Conservation (phyloP, 2,797 vertebrate genomes). For the Macrochelys suwanniensis region DNA sequence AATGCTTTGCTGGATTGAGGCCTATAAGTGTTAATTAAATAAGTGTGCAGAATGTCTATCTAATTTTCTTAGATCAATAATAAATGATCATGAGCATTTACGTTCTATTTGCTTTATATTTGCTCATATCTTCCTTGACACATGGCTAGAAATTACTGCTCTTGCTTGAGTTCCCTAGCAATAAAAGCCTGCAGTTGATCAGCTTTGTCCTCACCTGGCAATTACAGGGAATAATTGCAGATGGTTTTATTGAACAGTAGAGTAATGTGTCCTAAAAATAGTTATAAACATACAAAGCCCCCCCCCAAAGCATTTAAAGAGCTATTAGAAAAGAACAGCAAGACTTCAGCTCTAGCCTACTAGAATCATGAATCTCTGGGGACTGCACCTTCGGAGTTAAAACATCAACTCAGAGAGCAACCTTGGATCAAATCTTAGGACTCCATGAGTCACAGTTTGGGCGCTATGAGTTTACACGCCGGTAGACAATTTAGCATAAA, state of each 20-base stretch:
- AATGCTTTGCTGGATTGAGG: not conserved
- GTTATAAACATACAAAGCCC: slow-evolving; percentile 60
- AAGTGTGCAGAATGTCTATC: not conserved
- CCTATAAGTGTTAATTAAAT: slow-evolving; percentile 22
- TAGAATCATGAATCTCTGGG: slow-evolving; percentile 44
- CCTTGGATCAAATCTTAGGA: slow-evolving; percentile 29
- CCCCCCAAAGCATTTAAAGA: slow-evolving; percentile 19
- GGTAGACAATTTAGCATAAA: not conserved
- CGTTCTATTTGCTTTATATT: not conserved
- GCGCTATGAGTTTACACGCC: not conserved
- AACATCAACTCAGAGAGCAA: slow-evolving; percentile 40
- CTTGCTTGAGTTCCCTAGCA: not conserved
- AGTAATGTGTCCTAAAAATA: slow-evolving; percentile 60
- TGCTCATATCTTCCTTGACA: slow-evolving; percentile 37
- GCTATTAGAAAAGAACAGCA: slow-evolving; percentile 47
- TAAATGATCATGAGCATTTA: not conserved
- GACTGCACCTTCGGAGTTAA: slow-evolving; percentile 33
- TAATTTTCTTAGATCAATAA: not conserved
- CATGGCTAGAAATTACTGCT: not conserved
- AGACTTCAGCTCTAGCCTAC: slow-evolving; percentile 43
- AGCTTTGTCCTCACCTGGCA: slow-evolving; percentile 56
- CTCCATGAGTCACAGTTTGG: not conserved
- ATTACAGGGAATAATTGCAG: slow-evolving; percentile 68
- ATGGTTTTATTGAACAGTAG: slow-evolving; percentile 48
- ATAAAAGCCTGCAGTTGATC: slow-evolving; percentile 40